Evolutionary conservation across 2,113 vertebrate species (phyloP), one percentile per base, ranked within the genome.

Genomic region (Probosciger aterrimus): DNA sequence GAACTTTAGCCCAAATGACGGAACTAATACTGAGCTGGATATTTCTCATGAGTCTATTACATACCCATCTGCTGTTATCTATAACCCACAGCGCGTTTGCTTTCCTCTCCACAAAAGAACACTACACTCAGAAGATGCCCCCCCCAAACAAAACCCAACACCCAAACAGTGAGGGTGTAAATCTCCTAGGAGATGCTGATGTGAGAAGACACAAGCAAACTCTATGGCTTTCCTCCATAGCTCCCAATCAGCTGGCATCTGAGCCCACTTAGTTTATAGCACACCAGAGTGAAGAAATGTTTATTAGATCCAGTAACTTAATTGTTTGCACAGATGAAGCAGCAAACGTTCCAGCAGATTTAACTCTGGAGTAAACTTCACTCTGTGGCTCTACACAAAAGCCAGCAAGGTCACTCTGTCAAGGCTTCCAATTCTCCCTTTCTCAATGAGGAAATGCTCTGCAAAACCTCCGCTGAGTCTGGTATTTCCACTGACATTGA

Each of bases 271-370:
- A 84, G 65, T 96, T 96, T 85, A 96, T 14, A 85, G 83, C 91
- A 92, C 93, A 94, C 62, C 88, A 79, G 92, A 96, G 96, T 89
- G 93, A 95, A 96, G 91, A 96, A 96, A 96, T 62, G 74, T 91
- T 97, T 93, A 95, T 94, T 93, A 93, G 86, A 93, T 86, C 88
- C 83, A 86, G 85, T 90, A 93, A 95, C 89, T 86, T 88, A 84
- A 94, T 90, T 80, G 89, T 80, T 92, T 90, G 80, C 88, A 90
- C 93, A 96, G 93, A 97, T 47, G 90, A 95, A 97, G 80, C 88
- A 93, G 67, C 83, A 92, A 96, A 73, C 3, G 9, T 46, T 93
- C 76, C 89, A 92, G 78, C 92, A 93, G 92, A 91, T 95, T 96
- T 93, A 92, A 92, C 76, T 88, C 71, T 62, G 62, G 82, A 91